These are phyloP conservation scores for Sciaenops ocellatus DNA, from an alignment of 2,797 vertebrate genomes.

Conservation along the genomic window DNA sequence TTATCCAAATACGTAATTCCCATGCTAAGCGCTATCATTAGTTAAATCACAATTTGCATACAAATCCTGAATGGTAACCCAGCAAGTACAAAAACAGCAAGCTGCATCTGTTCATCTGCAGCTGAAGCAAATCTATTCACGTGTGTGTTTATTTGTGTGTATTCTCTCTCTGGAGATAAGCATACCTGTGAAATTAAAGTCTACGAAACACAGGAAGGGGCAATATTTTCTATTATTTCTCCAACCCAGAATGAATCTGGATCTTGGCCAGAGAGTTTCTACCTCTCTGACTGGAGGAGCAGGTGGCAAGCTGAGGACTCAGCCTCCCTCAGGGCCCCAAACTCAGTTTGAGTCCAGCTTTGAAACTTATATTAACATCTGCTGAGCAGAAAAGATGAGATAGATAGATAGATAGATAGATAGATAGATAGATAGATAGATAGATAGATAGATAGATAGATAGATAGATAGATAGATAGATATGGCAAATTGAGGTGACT, in stretches of 20 bases:
- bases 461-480: background rate
- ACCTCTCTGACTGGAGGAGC: slow-evolving; percentile 25
- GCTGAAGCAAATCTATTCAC: background rate
- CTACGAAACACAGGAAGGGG: slow-evolving; percentile 16
- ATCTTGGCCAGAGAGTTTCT: slow-evolving; percentile 13
- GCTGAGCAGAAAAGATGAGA: background rate
- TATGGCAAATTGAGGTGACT: too few relatives aligned
- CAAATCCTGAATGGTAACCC: slow-evolving; percentile 1
- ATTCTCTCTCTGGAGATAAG: slow-evolving; percentile 21
- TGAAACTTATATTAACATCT: slow-evolving; percentile 45
- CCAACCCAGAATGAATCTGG: slow-evolving; percentile 12
- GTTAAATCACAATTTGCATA: background rate
- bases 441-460: slow-evolving; percentile 10
- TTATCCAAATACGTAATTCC: background rate
- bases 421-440: background rate
- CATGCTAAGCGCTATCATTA: background rate
- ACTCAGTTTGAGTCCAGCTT: slow-evolving; percentile 21
- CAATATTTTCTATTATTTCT: background rate
- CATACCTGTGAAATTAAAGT: slow-evolving; percentile 44
- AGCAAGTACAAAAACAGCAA: background rate
- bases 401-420: background rate
- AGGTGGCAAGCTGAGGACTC: slow-evolving; percentile 32
- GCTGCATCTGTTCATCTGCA: slow-evolving; percentile 22
- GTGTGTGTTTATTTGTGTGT: background rate
- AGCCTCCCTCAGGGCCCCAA: background rate